These are phyloP conservation scores for Indicator maculatus DNA, from an alignment of 2,113 vertebrate species.

Conservation along the genomic window DNA sequence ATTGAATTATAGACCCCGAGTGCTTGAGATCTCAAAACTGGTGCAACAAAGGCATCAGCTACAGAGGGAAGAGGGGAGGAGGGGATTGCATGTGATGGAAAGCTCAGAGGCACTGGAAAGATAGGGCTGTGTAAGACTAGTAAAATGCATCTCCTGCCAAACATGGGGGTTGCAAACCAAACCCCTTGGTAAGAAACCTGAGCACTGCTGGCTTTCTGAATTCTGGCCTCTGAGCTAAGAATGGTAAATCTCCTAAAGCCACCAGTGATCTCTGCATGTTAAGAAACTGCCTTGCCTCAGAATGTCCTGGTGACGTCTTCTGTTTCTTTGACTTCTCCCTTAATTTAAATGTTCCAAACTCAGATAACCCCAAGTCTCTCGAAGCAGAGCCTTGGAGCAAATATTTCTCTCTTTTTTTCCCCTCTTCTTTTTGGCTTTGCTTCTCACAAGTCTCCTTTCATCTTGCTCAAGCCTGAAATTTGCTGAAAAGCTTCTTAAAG, in stretches of 20 bases:
- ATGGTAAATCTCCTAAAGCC: background rate
- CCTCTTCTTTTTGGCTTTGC: background rate
- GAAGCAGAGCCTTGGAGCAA: slow-evolving; percentile 15
- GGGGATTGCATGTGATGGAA: background rate
- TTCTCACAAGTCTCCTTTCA: slow-evolving; percentile 5
- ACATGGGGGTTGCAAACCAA: background rate
- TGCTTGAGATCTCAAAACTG: background rate
- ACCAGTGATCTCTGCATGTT: background rate
- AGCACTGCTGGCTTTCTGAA: background rate
- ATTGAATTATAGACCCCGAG: background rate
- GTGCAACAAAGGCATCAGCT: background rate
- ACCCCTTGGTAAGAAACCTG: background rate
- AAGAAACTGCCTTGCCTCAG: background rate
- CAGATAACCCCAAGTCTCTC: background rate
- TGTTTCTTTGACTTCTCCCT: slow-evolving; percentile 36
- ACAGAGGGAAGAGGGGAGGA: background rate
- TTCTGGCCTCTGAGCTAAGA: background rate
- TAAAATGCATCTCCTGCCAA: background rate
- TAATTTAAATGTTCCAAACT: background rate
- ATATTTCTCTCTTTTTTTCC: background rate
- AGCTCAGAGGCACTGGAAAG: background rate
- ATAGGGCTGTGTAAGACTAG: background rate
- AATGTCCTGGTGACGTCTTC: background rate
- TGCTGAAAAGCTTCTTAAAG: background rate
- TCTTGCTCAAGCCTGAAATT: background rate